These are phyloP conservation scores for Corythaeola cristata DNA, from an alignment of 2,113 vertebrate genomes.

Conservation along the genomic window DNA sequence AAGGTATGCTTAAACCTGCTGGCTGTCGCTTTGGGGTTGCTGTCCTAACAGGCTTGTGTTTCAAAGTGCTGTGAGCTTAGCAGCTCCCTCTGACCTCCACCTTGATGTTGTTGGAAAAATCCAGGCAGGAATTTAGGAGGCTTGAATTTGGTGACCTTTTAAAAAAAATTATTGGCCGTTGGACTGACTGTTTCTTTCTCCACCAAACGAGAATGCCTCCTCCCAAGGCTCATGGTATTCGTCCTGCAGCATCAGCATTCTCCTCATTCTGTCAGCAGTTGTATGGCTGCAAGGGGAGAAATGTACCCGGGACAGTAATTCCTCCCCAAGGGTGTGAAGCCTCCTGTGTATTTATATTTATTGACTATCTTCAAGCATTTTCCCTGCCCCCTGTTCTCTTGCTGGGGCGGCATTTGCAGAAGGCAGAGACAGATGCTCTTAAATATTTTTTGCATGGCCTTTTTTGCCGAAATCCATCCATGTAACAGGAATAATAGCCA, in stretches of 20 bases:
- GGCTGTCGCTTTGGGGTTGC: neutral
- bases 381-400: neutral
- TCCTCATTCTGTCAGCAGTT: neutral
- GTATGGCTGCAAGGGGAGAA: neutral
- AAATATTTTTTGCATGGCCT: neutral
- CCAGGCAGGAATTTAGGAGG: neutral
- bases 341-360: constrained; percentile 19
- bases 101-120: neutral
- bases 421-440: neutral
- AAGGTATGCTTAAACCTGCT: neutral
- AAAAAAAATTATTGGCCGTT: neutral
- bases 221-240: neutral
- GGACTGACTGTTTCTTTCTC: neutral
- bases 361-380: neutral
- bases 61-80: neutral
- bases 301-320: neutral
- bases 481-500: neutral
- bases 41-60: neutral
- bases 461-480: neutral
- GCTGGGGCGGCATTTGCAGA: neutral
- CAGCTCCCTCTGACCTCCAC: neutral
- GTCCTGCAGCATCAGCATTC: constrained; percentile 31
- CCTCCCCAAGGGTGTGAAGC: neutral
- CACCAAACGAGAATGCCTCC: neutral
- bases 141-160: neutral